phyloP scores from a whole-genome alignment of 2,888 invertebrate genomes.

The Phragmatobia fuliginosa region DNA sequence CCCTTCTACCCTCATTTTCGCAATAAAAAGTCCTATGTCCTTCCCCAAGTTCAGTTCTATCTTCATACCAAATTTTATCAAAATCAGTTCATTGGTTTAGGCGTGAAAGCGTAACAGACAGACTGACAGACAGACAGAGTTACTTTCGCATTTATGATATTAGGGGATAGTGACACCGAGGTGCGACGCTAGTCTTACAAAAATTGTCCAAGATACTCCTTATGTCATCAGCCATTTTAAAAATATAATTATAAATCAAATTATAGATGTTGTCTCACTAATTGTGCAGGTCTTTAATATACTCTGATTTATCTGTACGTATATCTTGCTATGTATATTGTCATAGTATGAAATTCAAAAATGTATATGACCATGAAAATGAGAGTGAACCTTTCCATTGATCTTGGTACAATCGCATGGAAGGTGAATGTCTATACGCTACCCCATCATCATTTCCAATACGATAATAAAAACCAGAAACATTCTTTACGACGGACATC shows the following conservation, averaged over 20 bases:
- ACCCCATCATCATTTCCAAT: slow-evolving; percentile 25
- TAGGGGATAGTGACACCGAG: too few species aligned
- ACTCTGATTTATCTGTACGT: not conserved
- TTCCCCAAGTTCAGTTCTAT: too few species aligned
- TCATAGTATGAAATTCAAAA: not conserved
- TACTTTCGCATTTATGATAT: too few species aligned
- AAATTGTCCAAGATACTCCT: too few species aligned
- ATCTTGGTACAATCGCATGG: not conserved
- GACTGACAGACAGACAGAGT: too few species aligned
- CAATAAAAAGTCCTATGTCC: too few species aligned
- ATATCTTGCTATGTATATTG: not conserved
- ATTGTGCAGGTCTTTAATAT: not conserved
- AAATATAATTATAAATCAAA: not conserved
- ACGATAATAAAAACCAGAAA: slow-evolving; percentile 43
- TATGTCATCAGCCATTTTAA: too few species aligned
- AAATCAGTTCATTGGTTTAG: too few species aligned
- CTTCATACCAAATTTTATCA: too few species aligned
- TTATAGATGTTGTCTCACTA: not conserved
- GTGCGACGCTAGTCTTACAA: too few species aligned
- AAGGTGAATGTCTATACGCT: not conserved
- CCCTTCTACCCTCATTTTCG: too few species aligned
- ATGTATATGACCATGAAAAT: not conserved
- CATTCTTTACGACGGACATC: slow-evolving; percentile 56
- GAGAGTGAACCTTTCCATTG: not conserved
- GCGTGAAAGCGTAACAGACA: too few species aligned